Conservation (phyloP, 2,113 vertebrate genomes). For the Potamarius usumacintae region DNA sequence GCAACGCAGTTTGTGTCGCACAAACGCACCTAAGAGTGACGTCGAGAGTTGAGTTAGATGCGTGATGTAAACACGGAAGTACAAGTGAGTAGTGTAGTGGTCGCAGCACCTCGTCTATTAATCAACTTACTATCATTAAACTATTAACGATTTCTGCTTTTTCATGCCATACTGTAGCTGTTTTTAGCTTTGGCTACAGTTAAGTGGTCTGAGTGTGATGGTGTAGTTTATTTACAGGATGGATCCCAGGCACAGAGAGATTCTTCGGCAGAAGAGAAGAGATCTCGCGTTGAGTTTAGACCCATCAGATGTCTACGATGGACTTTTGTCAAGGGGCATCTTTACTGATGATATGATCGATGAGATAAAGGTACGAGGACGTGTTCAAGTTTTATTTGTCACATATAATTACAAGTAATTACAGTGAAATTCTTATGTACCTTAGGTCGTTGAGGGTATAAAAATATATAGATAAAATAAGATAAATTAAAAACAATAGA, state of each 20-base stretch:
- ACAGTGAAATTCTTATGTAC: too few species aligned
- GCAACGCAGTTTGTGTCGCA: not conserved
- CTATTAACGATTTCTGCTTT: not conserved
- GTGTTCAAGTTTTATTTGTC: too few species aligned
- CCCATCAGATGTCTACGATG: slow-evolving; percentile 75
- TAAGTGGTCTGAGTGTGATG: not conserved
- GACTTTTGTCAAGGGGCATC: slow-evolving; percentile 73
- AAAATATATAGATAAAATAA: too few species aligned
- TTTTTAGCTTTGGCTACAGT: not conserved
- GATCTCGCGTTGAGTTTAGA: slow-evolving; percentile 75
- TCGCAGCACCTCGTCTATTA: not conserved
- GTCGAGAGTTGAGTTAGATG: not conserved
- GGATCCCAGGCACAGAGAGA: slow-evolving; percentile 75
- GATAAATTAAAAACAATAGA: too few species aligned
- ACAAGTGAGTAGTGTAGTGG: not conserved
- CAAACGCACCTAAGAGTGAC: slow-evolving; percentile 18
- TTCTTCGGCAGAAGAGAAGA: slow-evolving; percentile 72
- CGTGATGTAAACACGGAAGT: slow-evolving; percentile 41
- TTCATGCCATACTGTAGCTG: not conserved
- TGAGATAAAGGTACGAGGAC: slow-evolving; percentile 79
- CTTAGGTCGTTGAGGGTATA: too few species aligned
- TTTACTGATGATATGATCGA: slow-evolving; percentile 88
- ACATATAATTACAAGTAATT: too few species aligned
- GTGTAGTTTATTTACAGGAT: slow-evolving; percentile 62
- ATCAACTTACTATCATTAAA: not conserved